Base-by-base conservation (phyloP, 2,888 invertebrate genomes). In the Aphidoletes aphidimyza region DNA sequence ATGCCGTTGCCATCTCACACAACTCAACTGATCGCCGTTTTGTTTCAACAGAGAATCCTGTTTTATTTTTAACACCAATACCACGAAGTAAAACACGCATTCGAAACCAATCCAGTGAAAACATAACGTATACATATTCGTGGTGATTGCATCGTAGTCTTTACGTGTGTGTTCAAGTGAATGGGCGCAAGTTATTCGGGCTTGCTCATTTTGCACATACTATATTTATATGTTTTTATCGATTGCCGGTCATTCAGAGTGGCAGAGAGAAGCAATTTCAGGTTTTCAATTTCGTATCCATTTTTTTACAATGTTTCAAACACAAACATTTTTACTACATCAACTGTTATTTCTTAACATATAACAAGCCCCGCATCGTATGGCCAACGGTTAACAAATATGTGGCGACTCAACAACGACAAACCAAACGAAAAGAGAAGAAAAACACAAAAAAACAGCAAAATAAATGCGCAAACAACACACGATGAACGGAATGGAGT, bases 331-430 rank as follows among this genome's bases (percentile, higher is more conserved):
- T 59, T 81, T 37, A 81, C 81, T 37, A 81, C 37, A 81, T n/a
- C 37, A 81, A 81, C 81, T 81, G 81, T 81, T 81, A 81, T 81
- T 37, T 81, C 36, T 34, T 8, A 81, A 81, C 81, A 39, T 37
- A 37, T 11, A 81, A 30, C 9, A 69, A 34, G 34, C 34, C 9
- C 8, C 22, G 3, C 9, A 30, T 34, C 11, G 37, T n/a, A 1
- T 22, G n/a, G n/a, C 81, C 11, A 37, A 17, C 17, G 19, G 37
- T 3, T n/a, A 36, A 2, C 54, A n/a, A 59, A 30, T 30, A 59
- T 17, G n/a, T n/a, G 6, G n/a, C 5, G 17, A 49, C 5, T 17
- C 17, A 26, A 8, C 37, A 1, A 81, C 37, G 0, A n/a, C n/a
- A n/a, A n/a, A n/a, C n/a, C n/a, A n/a, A n/a, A n/a, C n/a, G n/a